These are phyloP conservation scores for Euphydryas editha DNA, from an alignment of 2,888 invertebrate species.

Conservation along the genomic window DNA sequence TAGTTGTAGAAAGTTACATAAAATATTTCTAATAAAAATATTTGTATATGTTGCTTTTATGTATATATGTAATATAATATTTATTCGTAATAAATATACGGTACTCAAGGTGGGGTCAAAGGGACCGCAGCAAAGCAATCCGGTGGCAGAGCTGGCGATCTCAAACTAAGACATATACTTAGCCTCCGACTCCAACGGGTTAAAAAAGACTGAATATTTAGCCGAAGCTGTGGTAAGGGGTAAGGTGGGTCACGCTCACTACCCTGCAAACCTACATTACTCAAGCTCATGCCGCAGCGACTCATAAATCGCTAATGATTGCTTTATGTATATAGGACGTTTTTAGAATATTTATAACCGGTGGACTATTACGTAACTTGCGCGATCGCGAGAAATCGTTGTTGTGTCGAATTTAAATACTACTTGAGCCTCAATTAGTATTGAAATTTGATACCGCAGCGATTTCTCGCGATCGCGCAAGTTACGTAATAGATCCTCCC, in stretches of 20 bases:
- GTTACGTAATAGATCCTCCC: too few relatives aligned
- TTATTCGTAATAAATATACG: constrained; percentile 30
- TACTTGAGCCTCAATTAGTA: too few relatives aligned
- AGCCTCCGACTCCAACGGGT: constrained; percentile 33
- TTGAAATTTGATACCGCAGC: too few relatives aligned
- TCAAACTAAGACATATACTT: constrained; percentile 44
- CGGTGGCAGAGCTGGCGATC: constrained; percentile 47
- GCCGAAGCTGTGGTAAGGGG: constrained; percentile 35
- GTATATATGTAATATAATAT: constrained; percentile 27
- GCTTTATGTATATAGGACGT: not conserved
- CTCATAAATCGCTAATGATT: constrained; percentile 29
- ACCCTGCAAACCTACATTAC: constrained; percentile 28
- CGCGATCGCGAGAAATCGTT: too few relatives aligned
- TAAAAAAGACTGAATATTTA: constrained; percentile 34
- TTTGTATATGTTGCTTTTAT: constrained; percentile 25
- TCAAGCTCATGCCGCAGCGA: constrained; percentile 36
- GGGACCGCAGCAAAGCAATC: constrained; percentile 44
- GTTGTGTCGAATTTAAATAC: too few relatives aligned
- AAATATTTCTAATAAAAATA: not conserved
- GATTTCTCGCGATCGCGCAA: too few relatives aligned
- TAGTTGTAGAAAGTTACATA: constrained; percentile 12
- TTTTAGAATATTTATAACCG: not conserved
- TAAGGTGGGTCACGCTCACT: constrained; percentile 42
- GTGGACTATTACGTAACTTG: not conserved
- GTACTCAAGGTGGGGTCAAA: constrained; percentile 47